Conservation (phyloP, 2,113 vertebrate genomes). For the Sinocyclocheilus anshuiensis region DNA sequence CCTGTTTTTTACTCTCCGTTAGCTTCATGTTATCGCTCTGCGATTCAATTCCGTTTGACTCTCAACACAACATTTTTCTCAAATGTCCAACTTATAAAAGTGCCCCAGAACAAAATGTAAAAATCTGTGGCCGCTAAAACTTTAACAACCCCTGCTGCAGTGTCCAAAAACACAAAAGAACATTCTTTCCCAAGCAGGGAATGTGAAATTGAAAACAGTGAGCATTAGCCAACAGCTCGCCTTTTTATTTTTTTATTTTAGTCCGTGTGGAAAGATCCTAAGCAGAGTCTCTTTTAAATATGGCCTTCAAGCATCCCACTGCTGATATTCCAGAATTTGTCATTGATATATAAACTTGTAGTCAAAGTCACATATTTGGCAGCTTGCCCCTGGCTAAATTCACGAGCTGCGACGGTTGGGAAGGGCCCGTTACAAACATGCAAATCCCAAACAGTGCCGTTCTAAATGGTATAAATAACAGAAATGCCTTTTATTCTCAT, state of each 20-base stretch:
- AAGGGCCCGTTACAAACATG: background rate
- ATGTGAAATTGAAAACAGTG: conserved; percentile 54
- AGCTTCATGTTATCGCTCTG: background rate
- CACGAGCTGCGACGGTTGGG: conserved; percentile 14
- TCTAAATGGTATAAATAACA: conserved; percentile 47
- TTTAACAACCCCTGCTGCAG: conserved; percentile 41
- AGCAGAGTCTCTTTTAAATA: conserved; percentile 28
- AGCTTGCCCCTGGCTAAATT: conserved; percentile 12
- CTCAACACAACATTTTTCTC: background rate
- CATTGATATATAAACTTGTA: conserved; percentile 37
- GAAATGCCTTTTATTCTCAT: conserved; percentile 38
- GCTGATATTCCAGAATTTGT: conserved; percentile 31
- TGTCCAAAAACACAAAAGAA: conserved; percentile 45
- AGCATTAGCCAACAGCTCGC: conserved; percentile 10
- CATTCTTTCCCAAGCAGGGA: conserved; percentile 54
- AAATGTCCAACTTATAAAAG: background rate
- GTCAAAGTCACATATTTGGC: conserved; percentile 41
- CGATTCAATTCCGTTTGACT: background rate
- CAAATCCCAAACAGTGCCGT: background rate
- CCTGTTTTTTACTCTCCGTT: background rate
- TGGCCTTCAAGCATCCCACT: conserved; percentile 17
- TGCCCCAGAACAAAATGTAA: conserved; percentile 33
- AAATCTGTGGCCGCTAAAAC: conserved; percentile 13
- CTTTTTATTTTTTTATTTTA: background rate
- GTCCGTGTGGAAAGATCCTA: conserved; percentile 36